Conservation (phyloP, 2,797 vertebrate species). For the Trachops cirrhosus region DNA sequence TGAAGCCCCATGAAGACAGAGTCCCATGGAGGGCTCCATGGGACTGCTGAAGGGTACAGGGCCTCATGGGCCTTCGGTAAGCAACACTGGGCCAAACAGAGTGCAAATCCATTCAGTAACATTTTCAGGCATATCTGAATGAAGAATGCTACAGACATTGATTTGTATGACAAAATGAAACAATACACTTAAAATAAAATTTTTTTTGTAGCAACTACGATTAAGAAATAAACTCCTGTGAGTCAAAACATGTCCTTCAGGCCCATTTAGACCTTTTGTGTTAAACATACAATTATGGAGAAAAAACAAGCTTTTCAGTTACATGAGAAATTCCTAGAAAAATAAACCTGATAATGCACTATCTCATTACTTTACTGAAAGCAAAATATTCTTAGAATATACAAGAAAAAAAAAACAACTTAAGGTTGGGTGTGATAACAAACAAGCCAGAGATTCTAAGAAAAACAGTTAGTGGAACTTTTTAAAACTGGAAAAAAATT, state of each 20-base stretch:
- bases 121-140: not conserved
- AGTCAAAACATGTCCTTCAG: not conserved
- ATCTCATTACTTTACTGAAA: conserved; percentile 52
- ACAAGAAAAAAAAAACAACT: not conserved
- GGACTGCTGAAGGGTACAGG: not conserved
- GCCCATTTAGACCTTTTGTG: not conserved
- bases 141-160: not conserved
- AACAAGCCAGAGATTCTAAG: conserved; percentile 46
- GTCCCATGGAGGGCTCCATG: not conserved
- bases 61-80: not conserved
- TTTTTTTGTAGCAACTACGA: not conserved
- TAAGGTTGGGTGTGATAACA: conserved; percentile 49
- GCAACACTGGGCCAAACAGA: not conserved
- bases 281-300: not conserved
- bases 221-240: not conserved
- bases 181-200: not conserved
- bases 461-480: conserved; percentile 54
- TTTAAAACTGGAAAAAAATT: not conserved
- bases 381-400: not conserved
- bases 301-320: conserved; percentile 35
- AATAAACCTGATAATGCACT: conserved; percentile 44
- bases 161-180: not conserved
- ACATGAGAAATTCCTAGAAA: conserved; percentile 62
- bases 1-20: no score
- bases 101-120: not conserved